Base-by-base conservation (phyloP, 1,140 invertebrate species). In the Diachasma alloeum region DNA sequence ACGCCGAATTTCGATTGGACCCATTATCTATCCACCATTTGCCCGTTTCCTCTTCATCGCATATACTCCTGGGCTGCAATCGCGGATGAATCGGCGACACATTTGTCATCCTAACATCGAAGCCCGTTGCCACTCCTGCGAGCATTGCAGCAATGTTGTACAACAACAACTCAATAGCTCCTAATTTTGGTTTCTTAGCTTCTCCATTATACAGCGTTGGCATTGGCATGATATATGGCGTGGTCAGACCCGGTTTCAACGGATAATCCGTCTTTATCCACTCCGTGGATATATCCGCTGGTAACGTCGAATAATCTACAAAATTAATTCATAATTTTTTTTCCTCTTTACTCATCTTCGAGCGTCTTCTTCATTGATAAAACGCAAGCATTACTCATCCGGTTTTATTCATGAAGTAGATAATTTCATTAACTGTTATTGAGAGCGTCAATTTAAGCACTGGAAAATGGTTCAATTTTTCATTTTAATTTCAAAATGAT, bases 101-200 rank as follows among this genome's bases (percentile, higher is more conserved):
- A 84, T 97, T 96, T 26, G 95, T 95, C 83, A 97, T 92, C 82
- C 96, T 92, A 24, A 99, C 94, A 90, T 98, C 97, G 84, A 96
- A 97, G 0, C 97, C 97, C 31, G 95, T 94, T 0, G 94, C 96
- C 13, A 98, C 94, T 22, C 95, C 93, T 0, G 96, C 97, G 78
- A 98, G 88, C 89, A 98, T 92, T 10, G 96, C 94, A 31, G 95
- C 96, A 89, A 98, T 96, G 86, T 97, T 97, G 89, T 96, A 97
- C 71, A 98, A 90, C 13, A 95, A 93, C 83, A 95, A 87, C 85
- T 97, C 96, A 75, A 97, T 93, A 80, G 95, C 93, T 74, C 94
- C 94, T 37, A 93, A 85, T 83, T 93, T 93, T 71, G 94, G 93
- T 85, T 94, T 95, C 73, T 93, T 90, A 90, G 91, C 91, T 84